Evolutionary conservation across 2,797 vertebrate species (phyloP).

Genomic region (Muraenolepis orangiensis): DNA sequence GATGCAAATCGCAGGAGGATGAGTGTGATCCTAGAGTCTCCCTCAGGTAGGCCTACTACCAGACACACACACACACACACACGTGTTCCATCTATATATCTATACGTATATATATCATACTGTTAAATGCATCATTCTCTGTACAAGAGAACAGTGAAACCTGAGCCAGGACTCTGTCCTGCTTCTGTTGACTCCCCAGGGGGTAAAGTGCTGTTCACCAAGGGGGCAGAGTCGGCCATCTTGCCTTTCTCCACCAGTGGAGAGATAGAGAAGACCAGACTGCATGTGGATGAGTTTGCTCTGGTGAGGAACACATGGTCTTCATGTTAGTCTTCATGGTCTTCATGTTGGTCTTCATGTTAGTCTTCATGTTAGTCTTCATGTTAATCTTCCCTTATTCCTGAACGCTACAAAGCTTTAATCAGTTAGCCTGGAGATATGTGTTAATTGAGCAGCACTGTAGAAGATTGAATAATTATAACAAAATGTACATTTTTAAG

Average conservation of each 20-base stretch:
- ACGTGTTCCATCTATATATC: background rate
- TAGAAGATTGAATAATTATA: background rate
- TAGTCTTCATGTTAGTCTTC: too few species aligned
- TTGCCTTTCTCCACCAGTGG: conserved; percentile 85
- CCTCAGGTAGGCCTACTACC: conserved; percentile 82
- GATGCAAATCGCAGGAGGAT: conserved; percentile 92
- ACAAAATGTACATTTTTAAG: background rate
- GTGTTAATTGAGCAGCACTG: background rate
- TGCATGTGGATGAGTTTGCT: conserved; percentile 96
- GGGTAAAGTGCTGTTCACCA: conserved; percentile 88
- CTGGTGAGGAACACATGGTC: conserved; percentile 75
- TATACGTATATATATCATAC: background rate
- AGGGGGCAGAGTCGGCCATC: conserved; percentile 94
- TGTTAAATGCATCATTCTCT: background rate
- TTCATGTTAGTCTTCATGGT: background rate
- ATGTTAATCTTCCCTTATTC: background rate
- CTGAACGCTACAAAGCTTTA: background rate
- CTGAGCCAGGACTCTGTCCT: background rate
- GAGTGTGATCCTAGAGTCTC: conserved; percentile 92
- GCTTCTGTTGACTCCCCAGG: conserved; percentile 65
- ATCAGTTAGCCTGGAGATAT: background rate
- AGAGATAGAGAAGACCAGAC: conserved; percentile 90
- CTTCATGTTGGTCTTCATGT: too few species aligned
- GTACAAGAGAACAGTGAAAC: background rate
- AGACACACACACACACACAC: background rate